Evolutionary conservation across 2,113 vertebrate genomes (phyloP).

Genomic region (Nettapus auritus): DNA sequence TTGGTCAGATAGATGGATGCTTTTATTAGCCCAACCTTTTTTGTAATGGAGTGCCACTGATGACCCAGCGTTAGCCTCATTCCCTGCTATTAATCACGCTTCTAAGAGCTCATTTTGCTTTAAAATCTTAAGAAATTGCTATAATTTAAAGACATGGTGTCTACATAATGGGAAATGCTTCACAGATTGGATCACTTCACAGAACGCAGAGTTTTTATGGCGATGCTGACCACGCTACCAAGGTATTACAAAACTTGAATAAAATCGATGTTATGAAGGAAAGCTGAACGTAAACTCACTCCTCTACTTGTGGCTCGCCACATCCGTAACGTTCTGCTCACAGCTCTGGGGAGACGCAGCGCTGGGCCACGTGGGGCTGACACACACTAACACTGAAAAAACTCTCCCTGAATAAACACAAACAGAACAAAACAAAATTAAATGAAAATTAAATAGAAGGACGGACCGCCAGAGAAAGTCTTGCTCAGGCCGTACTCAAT

Average conservation of each 20-base stretch:
- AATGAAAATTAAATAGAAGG: constrained; percentile 45
- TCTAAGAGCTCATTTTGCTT: constrained; percentile 85
- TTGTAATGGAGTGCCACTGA: constrained; percentile 84
- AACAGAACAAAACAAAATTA: constrained; percentile 57
- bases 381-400: constrained; percentile 79
- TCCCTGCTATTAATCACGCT: constrained; percentile 84
- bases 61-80: constrained; percentile 82
- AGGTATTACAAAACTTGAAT: constrained; percentile 72
- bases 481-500: constrained; percentile 17
- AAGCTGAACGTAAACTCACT: constrained; percentile 71
- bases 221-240: constrained; percentile 73
- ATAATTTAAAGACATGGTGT: constrained; percentile 84
- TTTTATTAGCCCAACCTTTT: constrained; percentile 84
- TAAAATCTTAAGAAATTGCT: constrained; percentile 87
- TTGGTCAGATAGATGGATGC: constrained; percentile 83
- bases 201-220: constrained; percentile 75
- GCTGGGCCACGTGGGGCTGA: constrained; percentile 76
- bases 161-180: constrained; percentile 84
- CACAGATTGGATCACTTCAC: constrained; percentile 80
- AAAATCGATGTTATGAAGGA: constrained; percentile 59
- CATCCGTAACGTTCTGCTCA: constrained; percentile 75
- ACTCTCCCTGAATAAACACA: constrained; percentile 63
- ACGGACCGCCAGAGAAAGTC: constrained; percentile 1
- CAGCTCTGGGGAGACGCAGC: constrained; percentile 83
- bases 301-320: constrained; percentile 78